phyloP scores from a whole-genome alignment of 2,113 vertebrate genomes.

The Cariama cristata region DNA sequence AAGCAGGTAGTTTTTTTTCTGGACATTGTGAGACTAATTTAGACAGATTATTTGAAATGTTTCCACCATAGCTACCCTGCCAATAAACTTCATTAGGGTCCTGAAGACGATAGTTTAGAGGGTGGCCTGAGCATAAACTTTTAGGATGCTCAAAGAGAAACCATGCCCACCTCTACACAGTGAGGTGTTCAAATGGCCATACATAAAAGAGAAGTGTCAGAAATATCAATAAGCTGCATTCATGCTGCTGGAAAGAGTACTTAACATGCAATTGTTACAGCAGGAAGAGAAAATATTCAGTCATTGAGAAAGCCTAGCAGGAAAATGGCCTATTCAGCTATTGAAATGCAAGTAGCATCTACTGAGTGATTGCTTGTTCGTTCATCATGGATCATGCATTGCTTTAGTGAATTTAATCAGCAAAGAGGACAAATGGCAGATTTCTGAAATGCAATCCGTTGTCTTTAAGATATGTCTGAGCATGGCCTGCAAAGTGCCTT shows the following conservation, averaged over 20 bases:
- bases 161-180: not conserved
- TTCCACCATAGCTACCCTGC: not conserved
- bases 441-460: not conserved
- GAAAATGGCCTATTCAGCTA: not conserved
- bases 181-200: not conserved
- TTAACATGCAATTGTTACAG: not conserved
- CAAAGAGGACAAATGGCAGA: not conserved
- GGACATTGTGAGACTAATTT: not conserved
- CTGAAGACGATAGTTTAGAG: not conserved
- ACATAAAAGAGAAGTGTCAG: not conserved
- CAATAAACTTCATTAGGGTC: not conserved
- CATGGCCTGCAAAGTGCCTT: not conserved
- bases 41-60: not conserved
- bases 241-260: not conserved
- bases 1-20: not conserved
- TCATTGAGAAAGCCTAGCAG: not conserved
- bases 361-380: not conserved
- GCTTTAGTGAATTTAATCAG: not conserved
- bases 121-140: not conserved
- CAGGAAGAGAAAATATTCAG: not conserved
- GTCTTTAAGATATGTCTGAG: not conserved
- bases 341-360: not conserved
- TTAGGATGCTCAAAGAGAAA: not conserved
- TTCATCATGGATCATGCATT: not conserved
- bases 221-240: not conserved